phyloP scores from a whole-genome alignment of 2,113 vertebrate species.

The Balaeniceps rex region DNA sequence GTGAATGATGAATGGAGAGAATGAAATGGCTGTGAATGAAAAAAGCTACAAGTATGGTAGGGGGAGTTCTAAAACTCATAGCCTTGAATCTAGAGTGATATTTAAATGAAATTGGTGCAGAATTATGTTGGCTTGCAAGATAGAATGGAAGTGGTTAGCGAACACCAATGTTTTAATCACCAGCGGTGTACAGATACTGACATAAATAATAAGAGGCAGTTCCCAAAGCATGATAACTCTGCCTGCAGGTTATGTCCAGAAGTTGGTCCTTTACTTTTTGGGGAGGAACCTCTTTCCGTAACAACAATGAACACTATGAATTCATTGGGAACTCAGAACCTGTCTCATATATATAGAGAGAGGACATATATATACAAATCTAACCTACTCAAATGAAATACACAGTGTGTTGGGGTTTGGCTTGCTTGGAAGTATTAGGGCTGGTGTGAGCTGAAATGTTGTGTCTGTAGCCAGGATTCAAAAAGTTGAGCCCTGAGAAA shows the following conservation, averaged over 20 bases:
- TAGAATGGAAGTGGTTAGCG: neutral
- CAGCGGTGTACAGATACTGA: neutral
- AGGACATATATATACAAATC: neutral
- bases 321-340: neutral
- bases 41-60: neutral
- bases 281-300: neutral
- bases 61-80: neutral
- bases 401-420: neutral
- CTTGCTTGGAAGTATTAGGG: neutral
- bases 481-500: neutral
- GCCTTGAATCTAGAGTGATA: neutral
- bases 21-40: neutral
- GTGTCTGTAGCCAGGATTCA: neutral
- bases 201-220: neutral
- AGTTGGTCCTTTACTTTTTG: neutral
- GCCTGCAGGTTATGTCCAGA: neutral
- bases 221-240: neutral
- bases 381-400: neutral
- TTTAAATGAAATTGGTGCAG: neutral
- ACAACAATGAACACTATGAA: neutral
- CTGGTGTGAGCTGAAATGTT: neutral
- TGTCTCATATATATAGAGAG: neutral
- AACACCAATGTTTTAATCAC: neutral
- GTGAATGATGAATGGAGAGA: neutral
- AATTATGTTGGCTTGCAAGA: neutral